Conservation (phyloP, 2,888 invertebrate genomes). For the Meiosimyza platycephala region DNA sequence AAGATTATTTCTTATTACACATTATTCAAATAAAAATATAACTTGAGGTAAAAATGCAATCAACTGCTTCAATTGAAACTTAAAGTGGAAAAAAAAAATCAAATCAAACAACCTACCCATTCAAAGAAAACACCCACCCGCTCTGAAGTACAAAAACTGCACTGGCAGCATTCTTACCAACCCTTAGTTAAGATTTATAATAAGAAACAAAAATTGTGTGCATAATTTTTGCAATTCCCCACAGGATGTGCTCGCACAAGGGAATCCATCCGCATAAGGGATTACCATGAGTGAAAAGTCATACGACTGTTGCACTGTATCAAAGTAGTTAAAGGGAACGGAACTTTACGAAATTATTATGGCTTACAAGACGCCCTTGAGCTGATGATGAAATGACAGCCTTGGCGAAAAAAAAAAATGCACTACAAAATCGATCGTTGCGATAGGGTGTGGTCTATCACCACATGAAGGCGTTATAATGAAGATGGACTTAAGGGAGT, state of each 20-base stretch:
- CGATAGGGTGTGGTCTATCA: constrained; percentile 50
- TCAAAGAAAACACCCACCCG: constrained; percentile 10
- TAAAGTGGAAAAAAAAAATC: constrained; percentile 4
- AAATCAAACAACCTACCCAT: background rate
- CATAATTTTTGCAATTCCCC: background rate
- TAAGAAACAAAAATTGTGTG: background rate
- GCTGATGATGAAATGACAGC: background rate
- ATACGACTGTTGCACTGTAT: too few relatives aligned
- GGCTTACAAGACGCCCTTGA: constrained; percentile 26
- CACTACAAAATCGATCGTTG: constrained; percentile 47
- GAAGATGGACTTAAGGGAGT: constrained; percentile 19
- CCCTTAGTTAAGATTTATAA: background rate
- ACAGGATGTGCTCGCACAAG: background rate
- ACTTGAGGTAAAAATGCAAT: background rate
- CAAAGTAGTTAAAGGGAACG: background rate
- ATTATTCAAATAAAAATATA: too few relatives aligned
- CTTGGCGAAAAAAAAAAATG: background rate
- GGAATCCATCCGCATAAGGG: background rate
- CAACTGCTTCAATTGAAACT: constrained; percentile 14
- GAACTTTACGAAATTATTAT: constrained; percentile 15
- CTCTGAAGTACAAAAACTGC: background rate
- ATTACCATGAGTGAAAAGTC: too few relatives aligned
- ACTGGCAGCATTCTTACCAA: background rate
- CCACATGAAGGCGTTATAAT: constrained; percentile 9
- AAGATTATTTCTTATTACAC: too few relatives aligned